Conservation (phyloP, 2,797 vertebrate genomes). For the Gymnopithys bicolor region DNA sequence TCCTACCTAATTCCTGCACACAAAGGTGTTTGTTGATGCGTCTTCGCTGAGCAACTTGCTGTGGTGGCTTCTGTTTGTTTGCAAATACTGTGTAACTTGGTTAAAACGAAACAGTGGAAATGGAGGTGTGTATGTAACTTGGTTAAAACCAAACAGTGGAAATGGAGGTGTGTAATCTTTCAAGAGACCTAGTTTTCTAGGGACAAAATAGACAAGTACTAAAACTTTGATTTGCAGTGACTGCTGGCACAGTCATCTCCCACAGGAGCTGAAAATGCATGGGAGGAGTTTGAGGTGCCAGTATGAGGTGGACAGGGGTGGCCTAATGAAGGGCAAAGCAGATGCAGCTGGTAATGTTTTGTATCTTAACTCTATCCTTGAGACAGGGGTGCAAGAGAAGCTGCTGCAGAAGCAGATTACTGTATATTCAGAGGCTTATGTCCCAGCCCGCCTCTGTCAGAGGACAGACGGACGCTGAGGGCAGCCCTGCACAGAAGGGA, state of each 20-base stretch:
- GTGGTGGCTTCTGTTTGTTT: not conserved
- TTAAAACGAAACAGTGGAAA: not conserved
- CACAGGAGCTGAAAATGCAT: not conserved
- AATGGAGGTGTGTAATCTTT: accelerated
- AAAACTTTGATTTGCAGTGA: not conserved
- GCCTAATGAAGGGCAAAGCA: not conserved
- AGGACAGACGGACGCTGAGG: not conserved
- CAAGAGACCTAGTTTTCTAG: not conserved
- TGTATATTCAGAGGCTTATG: not conserved
- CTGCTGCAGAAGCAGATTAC: not conserved
- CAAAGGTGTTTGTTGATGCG: not conserved
- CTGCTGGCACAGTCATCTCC: not conserved
- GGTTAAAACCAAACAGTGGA: not conserved
- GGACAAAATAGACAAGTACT: not conserved
- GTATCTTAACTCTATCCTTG: not conserved
- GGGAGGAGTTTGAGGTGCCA: not conserved
- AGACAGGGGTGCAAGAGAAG: not conserved
- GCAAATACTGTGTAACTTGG: not conserved
- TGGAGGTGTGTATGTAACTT: not conserved
- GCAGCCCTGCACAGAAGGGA: not conserved
- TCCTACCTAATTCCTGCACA: not conserved
- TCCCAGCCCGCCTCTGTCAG: not conserved
- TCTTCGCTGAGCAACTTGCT: not conserved
- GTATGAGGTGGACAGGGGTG: not conserved
- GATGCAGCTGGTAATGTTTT: not conserved